phyloP scores from a whole-genome alignment of 2,113 vertebrate species.

The Labeo rohita region DNA sequence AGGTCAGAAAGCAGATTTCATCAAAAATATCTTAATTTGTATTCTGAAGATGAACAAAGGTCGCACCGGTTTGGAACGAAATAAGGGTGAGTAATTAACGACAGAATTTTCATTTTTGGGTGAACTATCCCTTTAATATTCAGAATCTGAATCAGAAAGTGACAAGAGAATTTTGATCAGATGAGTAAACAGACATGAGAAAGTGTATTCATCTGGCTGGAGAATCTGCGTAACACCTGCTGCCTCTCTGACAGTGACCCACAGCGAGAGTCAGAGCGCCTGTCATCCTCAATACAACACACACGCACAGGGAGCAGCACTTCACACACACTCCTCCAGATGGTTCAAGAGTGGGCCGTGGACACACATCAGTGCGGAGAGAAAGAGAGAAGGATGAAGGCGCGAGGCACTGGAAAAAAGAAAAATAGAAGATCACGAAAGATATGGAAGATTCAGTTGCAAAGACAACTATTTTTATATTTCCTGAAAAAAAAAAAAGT shows the following conservation, averaged over 20 bases:
- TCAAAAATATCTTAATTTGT: too few species aligned
- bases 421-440: conserved; percentile 2
- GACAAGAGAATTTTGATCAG: neutral
- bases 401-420: neutral
- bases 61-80: too few species aligned
- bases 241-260: conserved; percentile 35
- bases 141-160: neutral
- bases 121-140: neutral
- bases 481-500: neutral
- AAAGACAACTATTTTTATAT: conserved; percentile 27
- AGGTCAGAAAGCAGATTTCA: too few species aligned
- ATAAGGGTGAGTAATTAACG: too few species aligned
- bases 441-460: conserved; percentile 35
- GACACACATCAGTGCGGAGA: conserved; percentile 31
- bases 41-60: too few species aligned
- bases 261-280: conserved; percentile 18
- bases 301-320: neutral
- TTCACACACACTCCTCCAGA: conserved; percentile 41
- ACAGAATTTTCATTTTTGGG: too few species aligned
- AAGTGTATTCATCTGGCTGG: neutral
- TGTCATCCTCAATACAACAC: conserved; percentile 26
- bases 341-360: conserved; percentile 34
- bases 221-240: conserved; percentile 37
- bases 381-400: neutral
- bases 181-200: neutral